A percentile compares a stretch with the other conserved stretches of the same genome.
These are phyloP conservation scores for Phalanger gymnotis DNA, from an alignment of 2,797 vertebrate species.

Conservation along the genomic window DNA sequence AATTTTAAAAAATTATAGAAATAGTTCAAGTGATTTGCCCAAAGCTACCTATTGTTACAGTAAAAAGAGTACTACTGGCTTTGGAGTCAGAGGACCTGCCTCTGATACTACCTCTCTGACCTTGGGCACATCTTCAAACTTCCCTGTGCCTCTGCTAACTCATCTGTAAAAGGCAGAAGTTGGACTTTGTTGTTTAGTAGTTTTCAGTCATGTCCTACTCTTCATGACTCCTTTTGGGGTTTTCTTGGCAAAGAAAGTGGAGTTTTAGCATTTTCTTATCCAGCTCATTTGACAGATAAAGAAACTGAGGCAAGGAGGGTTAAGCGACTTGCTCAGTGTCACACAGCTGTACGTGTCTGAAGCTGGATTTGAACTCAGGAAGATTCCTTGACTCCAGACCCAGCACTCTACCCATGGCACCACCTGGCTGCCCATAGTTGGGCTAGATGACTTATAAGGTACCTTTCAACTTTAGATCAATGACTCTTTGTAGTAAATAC, in stretches of 20 bases:
- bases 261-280: not conserved
- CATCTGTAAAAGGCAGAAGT: not conserved
- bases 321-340: not conserved
- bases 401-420: too few species aligned
- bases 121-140: not conserved
- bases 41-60: not conserved
- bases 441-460: not conserved
- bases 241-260: not conserved
- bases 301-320: not conserved
- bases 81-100: not conserved
- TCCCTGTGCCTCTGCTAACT: slow-evolving; percentile 7
- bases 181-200: not conserved
- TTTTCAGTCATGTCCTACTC: not conserved
- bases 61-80: not conserved
- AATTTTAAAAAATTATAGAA: not conserved
- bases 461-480: not conserved
- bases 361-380: not conserved
- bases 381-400: too few species aligned
- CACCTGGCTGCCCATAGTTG: not conserved
- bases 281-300: too few species aligned
- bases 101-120: not conserved
- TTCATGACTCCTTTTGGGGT: not conserved
- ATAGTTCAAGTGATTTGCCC: not conserved
- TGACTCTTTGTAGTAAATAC: not conserved
- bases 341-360: not conserved